These are phyloP conservation scores for Cordilura impudica DNA, from an alignment of 2,888 invertebrate genomes.

Conservation along the genomic window DNA sequence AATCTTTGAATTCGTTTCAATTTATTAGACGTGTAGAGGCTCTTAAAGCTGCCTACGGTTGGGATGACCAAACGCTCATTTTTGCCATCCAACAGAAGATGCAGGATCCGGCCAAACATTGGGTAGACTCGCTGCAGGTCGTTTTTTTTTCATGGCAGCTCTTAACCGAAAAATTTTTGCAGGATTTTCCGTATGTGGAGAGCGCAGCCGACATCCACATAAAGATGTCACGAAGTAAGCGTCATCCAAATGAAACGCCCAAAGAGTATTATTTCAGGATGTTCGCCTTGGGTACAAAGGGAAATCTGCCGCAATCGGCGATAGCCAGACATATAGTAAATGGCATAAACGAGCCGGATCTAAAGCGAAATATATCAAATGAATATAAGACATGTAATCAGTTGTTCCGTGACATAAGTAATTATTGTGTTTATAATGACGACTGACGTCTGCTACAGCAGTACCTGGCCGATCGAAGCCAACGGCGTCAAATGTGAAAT, in stretches of 20 bases:
- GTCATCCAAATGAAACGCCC: background rate
- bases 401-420: too few species aligned
- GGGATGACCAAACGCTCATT: slow-evolving; percentile 38
- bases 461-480: background rate
- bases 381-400: background rate
- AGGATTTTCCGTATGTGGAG: slow-evolving; percentile 2
- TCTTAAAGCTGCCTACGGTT: slow-evolving; percentile 43
- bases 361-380: slow-evolving; percentile 45
- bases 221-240: slow-evolving; percentile 31
- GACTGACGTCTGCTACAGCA: background rate
- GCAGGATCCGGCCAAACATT: slow-evolving; percentile 34
- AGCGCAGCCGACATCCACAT: slow-evolving; percentile 33
- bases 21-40: slow-evolving; percentile 20
- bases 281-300: slow-evolving; percentile 33
- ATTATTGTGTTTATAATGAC: too few species aligned
- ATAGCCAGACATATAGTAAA: slow-evolving; percentile 47
- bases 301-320: slow-evolving; percentile 25
- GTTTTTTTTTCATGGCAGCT: slow-evolving; percentile 25
- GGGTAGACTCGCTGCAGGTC: slow-evolving; percentile 38
- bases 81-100: slow-evolving; percentile 53
- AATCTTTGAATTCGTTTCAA: slow-evolving; percentile 24
- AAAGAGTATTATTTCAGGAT: slow-evolving; percentile 46
- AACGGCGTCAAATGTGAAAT: background rate
- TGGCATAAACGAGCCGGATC: slow-evolving; percentile 19
- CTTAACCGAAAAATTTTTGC: slow-evolving; percentile 23